Base-by-base conservation (phyloP, 2,888 invertebrate species). In the Cylloceria caligata region DNA sequence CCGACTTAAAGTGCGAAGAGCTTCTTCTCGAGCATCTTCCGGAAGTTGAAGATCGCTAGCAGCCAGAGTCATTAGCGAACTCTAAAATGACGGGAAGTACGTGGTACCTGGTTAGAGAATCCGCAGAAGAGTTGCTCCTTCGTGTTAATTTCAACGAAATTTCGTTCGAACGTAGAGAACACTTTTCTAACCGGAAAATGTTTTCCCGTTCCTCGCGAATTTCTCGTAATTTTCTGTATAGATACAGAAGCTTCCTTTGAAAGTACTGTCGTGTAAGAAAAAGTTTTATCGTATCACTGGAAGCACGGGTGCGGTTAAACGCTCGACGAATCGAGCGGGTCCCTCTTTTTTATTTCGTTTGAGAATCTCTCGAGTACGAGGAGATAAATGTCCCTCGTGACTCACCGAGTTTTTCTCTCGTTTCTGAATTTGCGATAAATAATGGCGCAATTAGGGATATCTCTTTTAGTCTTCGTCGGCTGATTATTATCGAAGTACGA, bases 301-400 rank as follows among this genome's bases (percentile, higher is more conserved):
- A 13, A 36, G 9, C 19, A 13, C 13, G 36, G n/a, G n/a, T n/a
- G n/a, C n/a, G 69, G 36, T 30, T 16, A 27, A 65, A 64, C 47
- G 34, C 39, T 55, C 49, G 55, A 52, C 73, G 45, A 36, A 30
- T 57, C 34, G 73, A 13, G 47, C 49, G 64, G 45, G 24, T n/a
- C 49, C 30, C 60, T 76, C 60, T 42, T 27, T 52, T 42, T 67
- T 57, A 72, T 57, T 65, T 72, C 78, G 39, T 39, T 49, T 34
- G 47, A 65, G 74, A 52, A 80, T 62, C 45, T 47, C 72, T 34
- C 36, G 57, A 49, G 24, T 30, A 19, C 57, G 68, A 55, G 55
- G 64, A 75, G 55, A 80, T 64, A 69, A 75, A 80, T 75, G 75
- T 75, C 64, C 36, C 69, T 64, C 80, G 80, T 80, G 80, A 80